These are phyloP conservation scores for Tetragonula clypearis DNA, from an alignment of 1,140 invertebrate genomes.

Conservation along the genomic window DNA sequence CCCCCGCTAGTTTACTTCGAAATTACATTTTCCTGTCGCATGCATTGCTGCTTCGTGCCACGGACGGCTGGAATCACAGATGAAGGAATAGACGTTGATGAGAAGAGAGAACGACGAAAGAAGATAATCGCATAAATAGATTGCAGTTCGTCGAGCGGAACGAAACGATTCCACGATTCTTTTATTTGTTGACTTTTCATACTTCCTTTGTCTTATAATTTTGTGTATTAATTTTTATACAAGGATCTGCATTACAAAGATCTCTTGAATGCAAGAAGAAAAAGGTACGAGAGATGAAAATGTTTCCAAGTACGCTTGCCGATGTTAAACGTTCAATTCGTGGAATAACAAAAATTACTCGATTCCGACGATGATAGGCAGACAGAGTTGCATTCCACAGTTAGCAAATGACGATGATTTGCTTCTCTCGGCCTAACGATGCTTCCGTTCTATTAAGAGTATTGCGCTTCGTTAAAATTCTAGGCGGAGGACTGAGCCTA, in stretches of 20 bases:
- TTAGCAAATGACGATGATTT: not conserved
- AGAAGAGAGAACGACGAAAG: not conserved
- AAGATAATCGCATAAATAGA: constrained; percentile 36
- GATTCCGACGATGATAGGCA: not conserved
- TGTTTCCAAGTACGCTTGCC: not conserved
- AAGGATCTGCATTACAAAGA: too few relatives aligned
- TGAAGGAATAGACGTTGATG: not conserved
- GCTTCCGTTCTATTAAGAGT: constrained; percentile 9
- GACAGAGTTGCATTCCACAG: not conserved
- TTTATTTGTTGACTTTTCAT: not conserved
- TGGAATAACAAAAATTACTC: not conserved
- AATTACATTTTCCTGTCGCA: constrained; percentile 33
- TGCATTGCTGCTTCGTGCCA: constrained; percentile 8
- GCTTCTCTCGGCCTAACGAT: constrained; percentile 7
- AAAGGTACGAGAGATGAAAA: not conserved
- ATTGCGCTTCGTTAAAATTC: constrained; percentile 24
- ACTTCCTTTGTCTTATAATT: not conserved
- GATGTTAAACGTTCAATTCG: not conserved
- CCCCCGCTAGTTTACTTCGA: constrained; percentile 21
- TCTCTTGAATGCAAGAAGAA: not conserved
- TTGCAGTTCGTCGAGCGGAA: not conserved
- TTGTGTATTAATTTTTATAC: not conserved
- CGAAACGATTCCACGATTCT: not conserved
- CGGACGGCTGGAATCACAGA: constrained; percentile 22
- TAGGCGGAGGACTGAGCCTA: not conserved